Base-by-base conservation (phyloP, 2,797 vertebrate genomes). In the Phataginus tricuspis region DNA sequence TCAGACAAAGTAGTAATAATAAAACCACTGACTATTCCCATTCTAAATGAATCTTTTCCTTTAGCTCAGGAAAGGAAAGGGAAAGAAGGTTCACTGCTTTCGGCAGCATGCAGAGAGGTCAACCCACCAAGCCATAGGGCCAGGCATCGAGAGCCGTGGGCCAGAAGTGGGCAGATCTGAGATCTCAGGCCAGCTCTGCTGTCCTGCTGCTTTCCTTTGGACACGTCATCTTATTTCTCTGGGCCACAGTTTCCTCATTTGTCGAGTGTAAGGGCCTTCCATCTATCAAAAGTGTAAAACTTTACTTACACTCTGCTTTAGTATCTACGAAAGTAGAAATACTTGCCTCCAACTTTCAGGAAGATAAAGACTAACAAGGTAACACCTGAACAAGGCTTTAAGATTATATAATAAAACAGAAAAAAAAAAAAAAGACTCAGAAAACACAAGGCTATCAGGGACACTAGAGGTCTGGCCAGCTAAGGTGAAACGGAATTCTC, bases 401-500 rank as follows among this genome's bases (percentile, higher is more conserved):
- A 75, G 42, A 75, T 83, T 66, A 27, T 45, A 49, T 25, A 78
- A 68, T 25, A 27, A 93, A 87, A 66, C 2, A 45, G 37, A 90
- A 84, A 95, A 59, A 88, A 53, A 25, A 66, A 82, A 88, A 53
- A 27, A 66, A 82, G 61, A 75, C 25, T 82, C 29, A 4, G 34
- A 53, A 82, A 96, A 72, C 63, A 37, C n/a, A 29, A 10, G 31
- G 49, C 14, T 71, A 19, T 64, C 21, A 10, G 71, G 77, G 45
- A 79, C 78, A 45, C 69, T 51, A 82, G 18, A 55, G 57, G 15
- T 69, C 72, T 57, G 23, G 23, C 53, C 31, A 71, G 61, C 74
- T 79, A 66, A 95, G 80, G 69, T 77, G 91, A 96, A 96, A 94
- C 19, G 34, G 18, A 93, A 91, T 31, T n/a, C 19, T 39, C 19